These are phyloP conservation scores for Neolamprologus tretocephalus DNA, from an alignment of 2,113 vertebrate genomes.

Conservation along the genomic window DNA sequence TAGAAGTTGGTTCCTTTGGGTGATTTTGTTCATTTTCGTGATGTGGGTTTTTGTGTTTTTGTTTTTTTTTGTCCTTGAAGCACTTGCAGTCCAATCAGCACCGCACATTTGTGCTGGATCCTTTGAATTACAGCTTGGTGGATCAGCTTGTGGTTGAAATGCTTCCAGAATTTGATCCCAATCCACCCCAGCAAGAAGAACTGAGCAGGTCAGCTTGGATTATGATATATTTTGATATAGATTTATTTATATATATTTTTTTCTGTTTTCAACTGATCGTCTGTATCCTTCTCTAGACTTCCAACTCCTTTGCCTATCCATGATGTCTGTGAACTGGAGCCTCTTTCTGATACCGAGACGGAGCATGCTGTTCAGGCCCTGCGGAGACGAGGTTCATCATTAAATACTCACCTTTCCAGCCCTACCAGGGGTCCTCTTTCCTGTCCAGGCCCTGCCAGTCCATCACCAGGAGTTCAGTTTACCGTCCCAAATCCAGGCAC, in stretches of 20 bases:
- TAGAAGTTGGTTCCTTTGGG: neutral
- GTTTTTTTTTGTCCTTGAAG: constrained; percentile 41
- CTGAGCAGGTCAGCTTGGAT: constrained; percentile 23
- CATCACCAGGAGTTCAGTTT: neutral
- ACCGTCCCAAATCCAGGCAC: neutral
- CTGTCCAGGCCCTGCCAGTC: neutral
- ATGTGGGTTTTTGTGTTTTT: neutral
- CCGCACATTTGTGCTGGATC: constrained; percentile 65
- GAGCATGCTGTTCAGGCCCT: constrained; percentile 38
- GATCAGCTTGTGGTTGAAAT: constrained; percentile 73
- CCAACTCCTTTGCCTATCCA: neutral
- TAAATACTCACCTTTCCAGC: neutral
- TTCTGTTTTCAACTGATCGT: neutral
- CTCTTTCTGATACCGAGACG: constrained; percentile 31
- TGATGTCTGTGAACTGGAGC: constrained; percentile 38
- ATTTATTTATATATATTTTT: neutral
- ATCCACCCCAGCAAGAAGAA: neutral
- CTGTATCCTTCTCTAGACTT: constrained; percentile 10
- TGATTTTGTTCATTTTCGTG: neutral
- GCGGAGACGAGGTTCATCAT: neutral
- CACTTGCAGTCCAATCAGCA: constrained; percentile 79
- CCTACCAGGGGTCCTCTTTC: neutral
- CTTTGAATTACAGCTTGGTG: constrained; percentile 59
- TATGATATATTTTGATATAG: neutral
- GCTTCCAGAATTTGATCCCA: constrained; percentile 39